These are phyloP conservation scores for Astreopora myriophthalma DNA, from an alignment of 64 coral and sea anemone genomes.

Conservation along the genomic window DNA sequence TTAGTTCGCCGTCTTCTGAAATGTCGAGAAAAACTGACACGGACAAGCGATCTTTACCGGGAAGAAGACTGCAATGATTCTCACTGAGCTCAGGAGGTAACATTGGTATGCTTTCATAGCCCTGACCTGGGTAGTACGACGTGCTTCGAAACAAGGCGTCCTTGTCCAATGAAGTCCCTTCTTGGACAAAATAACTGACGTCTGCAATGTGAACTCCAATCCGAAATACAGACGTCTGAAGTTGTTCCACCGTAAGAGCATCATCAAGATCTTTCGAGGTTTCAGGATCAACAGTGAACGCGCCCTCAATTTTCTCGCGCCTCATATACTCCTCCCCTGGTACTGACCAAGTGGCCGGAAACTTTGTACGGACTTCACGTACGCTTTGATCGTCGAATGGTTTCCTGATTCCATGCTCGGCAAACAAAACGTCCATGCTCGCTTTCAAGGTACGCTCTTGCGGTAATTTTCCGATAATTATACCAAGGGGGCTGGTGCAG, in stretches of 20 bases:
- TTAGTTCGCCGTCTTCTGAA: not conserved
- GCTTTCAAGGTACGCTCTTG: not conserved
- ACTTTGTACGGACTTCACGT: not conserved
- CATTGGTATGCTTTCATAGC: conserved; percentile 25
- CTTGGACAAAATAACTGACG: conserved; percentile 70
- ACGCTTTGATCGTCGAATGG: not conserved
- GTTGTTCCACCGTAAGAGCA: conserved; percentile 20
- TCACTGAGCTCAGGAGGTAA: conserved; percentile 52
- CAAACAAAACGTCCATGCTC: conserved; percentile 39
- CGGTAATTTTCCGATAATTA: conserved; percentile 41
- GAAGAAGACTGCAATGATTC: conserved; percentile 53
- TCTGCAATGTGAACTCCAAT: conserved; percentile 81
- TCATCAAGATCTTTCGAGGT: conserved; percentile 60
- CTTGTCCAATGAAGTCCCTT: conserved; percentile 20
- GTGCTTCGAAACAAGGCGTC: conserved; percentile 62
- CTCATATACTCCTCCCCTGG: not conserved
- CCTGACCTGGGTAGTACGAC: conserved; percentile 23
- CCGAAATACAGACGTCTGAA: not conserved
- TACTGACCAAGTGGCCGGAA: not conserved
- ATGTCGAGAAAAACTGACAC: conserved; percentile 49
- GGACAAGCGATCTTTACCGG: conserved; percentile 33
- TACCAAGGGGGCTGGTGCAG: conserved; percentile 44
- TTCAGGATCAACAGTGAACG: conserved; percentile 76
- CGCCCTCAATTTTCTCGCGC: not conserved
- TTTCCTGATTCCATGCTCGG: conserved; percentile 50